These are phyloP conservation scores for Epinephelus fuscoguttatus DNA, from an alignment of 2,113 vertebrate species.

Conservation along the genomic window DNA sequence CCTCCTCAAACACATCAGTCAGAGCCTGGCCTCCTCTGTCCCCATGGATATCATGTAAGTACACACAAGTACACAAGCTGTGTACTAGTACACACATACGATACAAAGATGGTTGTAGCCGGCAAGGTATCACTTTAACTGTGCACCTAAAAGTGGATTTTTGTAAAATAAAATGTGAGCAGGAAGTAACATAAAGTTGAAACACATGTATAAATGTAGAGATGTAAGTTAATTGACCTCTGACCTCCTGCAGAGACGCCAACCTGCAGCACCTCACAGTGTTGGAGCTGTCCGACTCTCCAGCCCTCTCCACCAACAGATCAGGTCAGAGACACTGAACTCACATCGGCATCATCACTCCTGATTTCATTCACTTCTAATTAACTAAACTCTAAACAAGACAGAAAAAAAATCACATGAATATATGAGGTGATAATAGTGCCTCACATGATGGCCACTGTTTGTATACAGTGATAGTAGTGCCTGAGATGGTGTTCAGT, in stretches of 20 bases:
- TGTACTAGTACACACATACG: not conserved
- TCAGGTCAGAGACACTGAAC: conserved; percentile 83
- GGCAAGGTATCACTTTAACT: no score
- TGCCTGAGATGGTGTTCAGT: no score
- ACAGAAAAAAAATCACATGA: no score
- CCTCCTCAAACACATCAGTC: conserved; percentile 90
- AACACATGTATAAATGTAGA: no score
- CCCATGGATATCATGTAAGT: conserved; percentile 93
- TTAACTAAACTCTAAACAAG: no score
- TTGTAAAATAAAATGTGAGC: no score
- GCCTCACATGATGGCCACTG: no score
- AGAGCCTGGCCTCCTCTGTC: conserved; percentile 87
- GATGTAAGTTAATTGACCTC: conserved; percentile 1
- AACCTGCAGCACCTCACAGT: conserved; percentile 96
- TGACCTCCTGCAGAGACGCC: conserved; percentile 86
- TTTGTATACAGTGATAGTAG: no score
- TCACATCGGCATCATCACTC: not conserved
- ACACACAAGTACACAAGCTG: not conserved
- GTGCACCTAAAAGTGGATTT: no score
- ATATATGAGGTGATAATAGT: no score
- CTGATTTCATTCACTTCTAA: not conserved
- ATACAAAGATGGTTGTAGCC: no score
- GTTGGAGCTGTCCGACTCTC: conserved; percentile 91
- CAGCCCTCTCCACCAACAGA: conserved; percentile 76
- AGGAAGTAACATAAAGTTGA: no score